A percentile compares a stretch with the other conserved stretches of the same genome.
phyloP scores from a whole-genome alignment of 2,888 invertebrate species.

The Crioceris asparagi region DNA sequence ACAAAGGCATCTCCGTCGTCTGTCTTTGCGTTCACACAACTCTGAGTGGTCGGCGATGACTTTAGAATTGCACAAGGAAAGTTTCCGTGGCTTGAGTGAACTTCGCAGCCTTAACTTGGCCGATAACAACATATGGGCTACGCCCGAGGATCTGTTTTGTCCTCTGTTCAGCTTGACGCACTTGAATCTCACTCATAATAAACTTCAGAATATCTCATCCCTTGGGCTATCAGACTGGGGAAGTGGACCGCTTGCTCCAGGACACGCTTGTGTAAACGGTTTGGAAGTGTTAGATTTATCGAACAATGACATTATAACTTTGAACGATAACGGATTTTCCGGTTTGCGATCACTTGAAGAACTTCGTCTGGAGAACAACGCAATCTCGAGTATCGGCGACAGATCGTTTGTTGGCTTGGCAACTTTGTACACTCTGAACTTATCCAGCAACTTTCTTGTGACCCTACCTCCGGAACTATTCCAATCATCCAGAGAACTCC shows the following conservation, averaged over 20 bases:
- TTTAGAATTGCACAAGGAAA: constrained; percentile 61
- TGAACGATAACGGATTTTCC: constrained; percentile 62
- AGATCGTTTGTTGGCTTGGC: constrained; percentile 61
- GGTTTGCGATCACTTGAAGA: constrained; percentile 58
- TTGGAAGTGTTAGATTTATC: constrained; percentile 64
- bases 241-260: constrained; percentile 49
- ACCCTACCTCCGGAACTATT: constrained; percentile 71
- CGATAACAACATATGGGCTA: constrained; percentile 66
- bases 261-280: constrained; percentile 54
- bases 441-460: constrained; percentile 68
- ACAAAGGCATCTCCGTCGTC: constrained; percentile 52
- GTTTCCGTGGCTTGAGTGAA: constrained; percentile 57
- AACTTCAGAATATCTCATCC: constrained; percentile 66
- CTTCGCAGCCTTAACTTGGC: constrained; percentile 58
- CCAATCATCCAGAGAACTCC: constrained; percentile 58
- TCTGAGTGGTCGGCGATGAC: constrained; percentile 73
- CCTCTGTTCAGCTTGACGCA: constrained; percentile 56
- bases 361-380: constrained; percentile 65
- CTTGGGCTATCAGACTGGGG: constrained; percentile 67
- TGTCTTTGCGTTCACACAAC: constrained; percentile 64
- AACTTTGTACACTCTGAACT: constrained; percentile 59
- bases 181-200: constrained; percentile 65
- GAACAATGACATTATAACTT: constrained; percentile 56
- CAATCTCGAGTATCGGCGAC: constrained; percentile 61
- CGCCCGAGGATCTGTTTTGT: constrained; percentile 63